Evolutionary conservation across 2,888 invertebrate genomes (phyloP), one percentile per base, ranked within the genome.

Genomic region (Himalopsyche japonica): DNA sequence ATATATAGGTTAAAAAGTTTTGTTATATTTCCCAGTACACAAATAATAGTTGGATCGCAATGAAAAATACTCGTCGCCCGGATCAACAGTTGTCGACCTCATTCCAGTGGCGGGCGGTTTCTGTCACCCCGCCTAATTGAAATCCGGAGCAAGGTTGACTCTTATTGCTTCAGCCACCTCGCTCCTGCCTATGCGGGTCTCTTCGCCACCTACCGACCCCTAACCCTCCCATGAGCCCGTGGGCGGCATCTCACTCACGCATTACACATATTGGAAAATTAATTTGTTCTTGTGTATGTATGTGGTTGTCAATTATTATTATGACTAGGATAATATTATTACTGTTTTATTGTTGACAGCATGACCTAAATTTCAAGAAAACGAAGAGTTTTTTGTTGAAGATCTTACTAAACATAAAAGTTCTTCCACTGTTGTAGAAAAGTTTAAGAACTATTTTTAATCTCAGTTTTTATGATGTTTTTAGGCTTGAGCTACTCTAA

Each of bases 111-210:
- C 82, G 83, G 80, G 57, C 82, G 85, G 57, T 57, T 57, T 57
- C 86, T 86, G 86, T 86, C 86, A 86, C 85, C 78, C 83, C 81
- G 84, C 82, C 86, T 86, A 86, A 86, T 86, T 86, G 86, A 86
- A 86, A 86, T 76, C 83, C 85, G 80, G 85, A 83, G 84, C 83
- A 85, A 85, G 86, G 85, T 85, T 86, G 86, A 86, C 85, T 85
- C 85, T 84, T 86, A 86, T 86, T 86, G 86, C 81, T 76, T 76
- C 81, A 79, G 81, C 80, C 76, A 20, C 80, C 76, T 47, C 43
- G 34, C 57, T 34, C 49, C 70, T 43, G 49, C 12, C 24, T 76
- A 20, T 78, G 18, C 80, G 20, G 64, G n/a, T 48, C 81, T 27
- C 81, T 24, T 5, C 76, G 47, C 76, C 70, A 8, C 70, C 81